Conservation (phyloP, 2,797 vertebrate genomes). For the Danio aesculapii region DNA sequence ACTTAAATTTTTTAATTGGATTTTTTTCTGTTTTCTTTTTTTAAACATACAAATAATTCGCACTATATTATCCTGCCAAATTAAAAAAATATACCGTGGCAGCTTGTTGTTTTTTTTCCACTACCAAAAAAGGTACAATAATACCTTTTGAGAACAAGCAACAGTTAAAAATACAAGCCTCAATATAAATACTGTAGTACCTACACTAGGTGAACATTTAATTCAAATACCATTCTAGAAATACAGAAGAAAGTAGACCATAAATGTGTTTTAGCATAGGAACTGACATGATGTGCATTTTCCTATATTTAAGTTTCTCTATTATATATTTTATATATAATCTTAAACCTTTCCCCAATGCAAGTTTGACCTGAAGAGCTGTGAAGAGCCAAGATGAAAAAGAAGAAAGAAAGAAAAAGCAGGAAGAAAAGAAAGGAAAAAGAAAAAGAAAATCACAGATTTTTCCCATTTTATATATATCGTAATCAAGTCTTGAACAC, state of each 20-base stretch:
- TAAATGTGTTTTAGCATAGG: slow-evolving; percentile 99
- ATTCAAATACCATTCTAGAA: slow-evolving; percentile 99
- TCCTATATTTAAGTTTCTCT: slow-evolving; percentile 99
- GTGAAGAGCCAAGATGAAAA: slow-evolving; percentile 97
- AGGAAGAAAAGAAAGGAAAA: slow-evolving; percentile 79
- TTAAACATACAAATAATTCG: slow-evolving; percentile 99
- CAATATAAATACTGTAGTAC: slow-evolving; percentile 99
- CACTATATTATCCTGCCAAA: slow-evolving; percentile 99
- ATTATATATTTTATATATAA: slow-evolving; percentile 88
- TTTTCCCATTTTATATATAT: slow-evolving; percentile 81
- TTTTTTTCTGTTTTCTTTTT: slow-evolving; percentile 85
- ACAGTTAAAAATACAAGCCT: slow-evolving; percentile 99
- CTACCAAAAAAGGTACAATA: slow-evolving; percentile 98
- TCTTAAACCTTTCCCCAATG: slow-evolving; percentile 99
- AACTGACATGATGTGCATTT: slow-evolving; percentile 99
- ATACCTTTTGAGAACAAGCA: slow-evolving; percentile 99
- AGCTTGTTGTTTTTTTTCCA: slow-evolving; percentile 98
- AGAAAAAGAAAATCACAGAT: slow-evolving; percentile 77
- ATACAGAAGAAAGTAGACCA: slow-evolving; percentile 99
- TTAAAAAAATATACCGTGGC: slow-evolving; percentile 99
- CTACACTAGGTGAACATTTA: slow-evolving; percentile 99
- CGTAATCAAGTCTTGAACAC: slow-evolving; percentile 92
- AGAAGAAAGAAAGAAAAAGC: slow-evolving; percentile 84
- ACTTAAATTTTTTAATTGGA: slow-evolving; percentile 82
- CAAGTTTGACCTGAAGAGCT: slow-evolving; percentile 99